A percentile compares a stretch with the other conserved stretches of the same genome.
Conservation (phyloP, 2,797 vertebrate species). For the Cephalopachus bancanus region DNA sequence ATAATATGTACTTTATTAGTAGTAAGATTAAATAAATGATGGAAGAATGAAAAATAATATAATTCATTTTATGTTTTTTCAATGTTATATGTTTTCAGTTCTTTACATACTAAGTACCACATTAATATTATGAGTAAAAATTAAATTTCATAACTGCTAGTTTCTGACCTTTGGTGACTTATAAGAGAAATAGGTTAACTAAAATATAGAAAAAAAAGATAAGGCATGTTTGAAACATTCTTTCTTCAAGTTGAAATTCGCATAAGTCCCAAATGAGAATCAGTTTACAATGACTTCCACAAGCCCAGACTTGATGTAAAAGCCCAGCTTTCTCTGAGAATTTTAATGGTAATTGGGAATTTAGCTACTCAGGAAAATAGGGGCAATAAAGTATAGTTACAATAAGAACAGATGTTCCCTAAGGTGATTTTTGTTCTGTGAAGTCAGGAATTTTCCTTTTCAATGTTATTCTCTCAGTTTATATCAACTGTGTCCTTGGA, state of each 20-base stretch:
- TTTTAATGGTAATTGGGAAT: not conserved
- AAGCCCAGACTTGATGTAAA: not conserved
- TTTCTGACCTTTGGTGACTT: not conserved
- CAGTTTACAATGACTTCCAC: not conserved
- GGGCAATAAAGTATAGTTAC: not conserved
- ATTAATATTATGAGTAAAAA: not conserved
- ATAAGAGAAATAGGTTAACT: not conserved
- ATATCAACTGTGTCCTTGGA: not conserved
- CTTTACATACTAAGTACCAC: not conserved
- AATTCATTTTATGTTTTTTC: not conserved
- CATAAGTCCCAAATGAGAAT: not conserved
- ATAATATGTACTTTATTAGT: not conserved
- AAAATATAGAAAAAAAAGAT: not conserved
- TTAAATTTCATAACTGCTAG: not conserved
- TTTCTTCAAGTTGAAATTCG: not conserved
- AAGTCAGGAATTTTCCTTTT: not conserved
- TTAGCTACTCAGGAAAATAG: not conserved
- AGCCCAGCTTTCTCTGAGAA: not conserved
- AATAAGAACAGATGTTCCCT: not conserved
- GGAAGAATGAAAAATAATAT: not conserved
- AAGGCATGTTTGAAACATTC: not conserved
- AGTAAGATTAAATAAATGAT: slow-evolving; percentile 2
- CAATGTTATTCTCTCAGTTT: not conserved
- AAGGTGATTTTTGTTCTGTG: not conserved
- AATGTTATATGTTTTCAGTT: not conserved